Base-by-base conservation (phyloP, 2,888 invertebrate genomes). In the Calephelis perditalis region DNA sequence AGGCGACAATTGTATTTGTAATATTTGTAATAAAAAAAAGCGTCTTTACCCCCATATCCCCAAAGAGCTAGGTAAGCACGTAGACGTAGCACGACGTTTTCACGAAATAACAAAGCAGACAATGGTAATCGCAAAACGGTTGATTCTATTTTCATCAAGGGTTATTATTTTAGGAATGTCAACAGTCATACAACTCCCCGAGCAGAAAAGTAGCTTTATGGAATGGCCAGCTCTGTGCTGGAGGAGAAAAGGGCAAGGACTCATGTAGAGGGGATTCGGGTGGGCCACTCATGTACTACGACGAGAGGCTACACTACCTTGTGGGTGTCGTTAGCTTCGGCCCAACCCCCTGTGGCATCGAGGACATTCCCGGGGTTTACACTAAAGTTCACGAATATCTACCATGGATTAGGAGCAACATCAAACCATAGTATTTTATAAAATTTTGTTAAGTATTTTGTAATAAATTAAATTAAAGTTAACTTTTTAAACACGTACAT, bases 231-330 rank as follows among this genome's bases (percentile, higher is more conserved):
- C 62, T 94, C 3, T 94, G 94, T 73, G 93, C 93, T 0, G 94
- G 94, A 0, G 94, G 93, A 0, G 79, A 81, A 55, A 74, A 71
- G 15, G 91, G 91, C 2, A 86, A 87, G 67, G 94, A 94, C 75
- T 92, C 93, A 0, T 94, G 94, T 70, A 77, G 85, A 49, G 93
- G 94, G 0, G 94, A 94, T 70, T 93, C 93, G 44, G 94, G 94
- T 0, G 94, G 94, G 0, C 93, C 94, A 0, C 81, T 94, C 3
- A 93, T 93, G 90, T 75, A 73, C 10, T 74, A 82, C 8, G 77
- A 75, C 35, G 71, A 68, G 6, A 71, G 71, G 8, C 65, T 61
- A 1, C 75, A 74, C 26, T 84, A 84, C 52, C 71, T 76, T 0
- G 63, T 75, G 0, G 94, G 94, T 0, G 78, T 94, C 4, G 93